A percentile compares a stretch with the other conserved stretches of the same genome.
These are phyloP conservation scores for Globodera rostochiensis DNA, from an alignment of 1,140 invertebrate species.

Conservation along the genomic window DNA sequence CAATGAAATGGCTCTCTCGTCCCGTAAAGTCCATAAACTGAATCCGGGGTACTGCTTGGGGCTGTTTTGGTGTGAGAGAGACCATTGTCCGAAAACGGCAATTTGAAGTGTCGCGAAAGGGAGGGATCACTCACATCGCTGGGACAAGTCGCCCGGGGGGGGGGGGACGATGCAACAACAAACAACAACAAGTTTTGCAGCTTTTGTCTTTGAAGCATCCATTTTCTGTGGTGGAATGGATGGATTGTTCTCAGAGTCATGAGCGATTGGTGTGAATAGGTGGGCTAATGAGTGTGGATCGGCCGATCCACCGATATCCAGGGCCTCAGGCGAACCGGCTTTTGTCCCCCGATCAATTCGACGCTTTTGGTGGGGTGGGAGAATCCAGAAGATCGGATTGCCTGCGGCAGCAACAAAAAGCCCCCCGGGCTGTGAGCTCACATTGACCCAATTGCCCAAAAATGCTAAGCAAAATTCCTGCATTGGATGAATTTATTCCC, in stretches of 20 bases:
- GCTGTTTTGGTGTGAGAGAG: too few relatives aligned
- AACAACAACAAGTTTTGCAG: too few relatives aligned
- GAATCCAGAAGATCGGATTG: not conserved
- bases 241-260: not conserved
- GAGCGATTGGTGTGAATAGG: not conserved
- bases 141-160: too few relatives aligned
- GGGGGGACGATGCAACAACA: too few relatives aligned
- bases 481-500: not conserved
- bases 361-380: not conserved
- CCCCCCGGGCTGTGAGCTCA: not conserved
- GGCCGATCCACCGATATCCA: not conserved
- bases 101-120: too few relatives aligned
- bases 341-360: not conserved
- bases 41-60: too few relatives aligned
- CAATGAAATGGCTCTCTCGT: too few relatives aligned
- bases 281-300: not conserved
- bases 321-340: not conserved
- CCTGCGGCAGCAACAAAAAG: not conserved
- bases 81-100: too few relatives aligned
- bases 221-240: too few relatives aligned
- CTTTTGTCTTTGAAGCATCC: too few relatives aligned
- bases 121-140: too few relatives aligned
- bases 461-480: not conserved
- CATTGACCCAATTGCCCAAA: conserved; percentile 14
- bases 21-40: too few relatives aligned